Evolutionary conservation across 2,888 invertebrate species (phyloP).

Genomic region (Sphaerophoria rueppellii): DNA sequence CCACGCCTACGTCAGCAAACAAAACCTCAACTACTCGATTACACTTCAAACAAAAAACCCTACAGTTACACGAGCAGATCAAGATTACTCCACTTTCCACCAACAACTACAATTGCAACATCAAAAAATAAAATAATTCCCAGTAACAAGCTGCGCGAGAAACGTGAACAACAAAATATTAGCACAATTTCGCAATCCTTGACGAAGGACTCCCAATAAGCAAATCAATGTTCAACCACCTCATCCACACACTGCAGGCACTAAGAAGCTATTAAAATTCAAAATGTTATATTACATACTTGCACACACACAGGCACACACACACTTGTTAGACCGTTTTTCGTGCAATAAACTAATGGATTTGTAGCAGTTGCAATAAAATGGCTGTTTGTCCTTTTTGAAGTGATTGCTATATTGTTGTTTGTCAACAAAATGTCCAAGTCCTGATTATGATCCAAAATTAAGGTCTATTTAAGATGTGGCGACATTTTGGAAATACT

Average conservation of each 20-base stretch:
- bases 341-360: slow-evolving; percentile 63
- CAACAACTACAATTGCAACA: not conserved
- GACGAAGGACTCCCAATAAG: slow-evolving; percentile 9
- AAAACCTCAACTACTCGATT: slow-evolving; percentile 52
- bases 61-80: slow-evolving; percentile 51
- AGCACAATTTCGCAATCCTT: slow-evolving; percentile 41
- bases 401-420: slow-evolving; percentile 51
- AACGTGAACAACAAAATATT: slow-evolving; percentile 28
- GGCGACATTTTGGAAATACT: not conserved
- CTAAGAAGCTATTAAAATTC: too few species aligned
- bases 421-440: slow-evolving; percentile 52
- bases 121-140: slow-evolving; percentile 35
- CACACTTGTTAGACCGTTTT: slow-evolving; percentile 14
- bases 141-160: not conserved
- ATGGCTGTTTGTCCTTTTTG: slow-evolving; percentile 50
- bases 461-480: slow-evolving; percentile 49
- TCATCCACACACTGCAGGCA: slow-evolving; percentile 17
- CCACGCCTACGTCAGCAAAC: slow-evolving; percentile 49
- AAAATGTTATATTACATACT: too few species aligned
- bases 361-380: slow-evolving; percentile 50
- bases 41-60: slow-evolving; percentile 56
- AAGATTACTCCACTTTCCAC: slow-evolving; percentile 54
- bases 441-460: not conserved
- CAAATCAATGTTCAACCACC: slow-evolving; percentile 4
- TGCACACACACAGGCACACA: not conserved